Base-by-base conservation (phyloP, 2,113 vertebrate species). In the Solea senegalensis region DNA sequence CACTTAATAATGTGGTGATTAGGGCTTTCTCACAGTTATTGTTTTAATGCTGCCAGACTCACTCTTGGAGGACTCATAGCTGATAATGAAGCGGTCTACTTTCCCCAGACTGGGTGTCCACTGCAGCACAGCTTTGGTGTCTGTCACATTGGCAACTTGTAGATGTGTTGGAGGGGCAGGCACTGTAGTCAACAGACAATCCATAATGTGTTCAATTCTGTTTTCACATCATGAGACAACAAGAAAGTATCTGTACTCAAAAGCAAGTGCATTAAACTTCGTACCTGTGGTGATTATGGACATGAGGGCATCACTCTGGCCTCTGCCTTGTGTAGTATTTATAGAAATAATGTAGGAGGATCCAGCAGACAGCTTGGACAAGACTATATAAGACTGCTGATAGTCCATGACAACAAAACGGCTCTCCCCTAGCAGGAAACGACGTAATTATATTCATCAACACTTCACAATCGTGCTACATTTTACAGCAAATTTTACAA, bases 261-360 rank as follows among this genome's bases (percentile, higher is more conserved):
- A 2, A 53, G 7, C 54, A 55, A 51, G 9, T 34, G 27, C 62
- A 27, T 67, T 11, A 40, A 16, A 26, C 5, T 53, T n/a, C 45
- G 1, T 80, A 97, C 96, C 95, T 46, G 96, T 97, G 56, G 88
- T 94, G 54, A 97, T 86, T 34, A 89, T 73, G 34, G 93, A 95
- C 0, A 89, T 90, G 65, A 95, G 86, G 2, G 94, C 89, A 10
- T 95, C 93, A 14, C 96, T 96, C 79, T 96, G 93, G 14, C 90
- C 76, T 59, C 88, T 89, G 53, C 94, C 93, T 1, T 91, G 89
- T 50, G 92, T 85, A 0, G 95, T 89, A 52, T 93, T 91, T 72
- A 97, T 91, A 0, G 88, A 93, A 71, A 97, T 90, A 48, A 95
- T 92, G 39, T 96, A 96, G 2, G 89, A 91, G 2, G 94, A 69